Conservation (phyloP, 2,888 invertebrate genomes). For the Nemoura dubitans region DNA sequence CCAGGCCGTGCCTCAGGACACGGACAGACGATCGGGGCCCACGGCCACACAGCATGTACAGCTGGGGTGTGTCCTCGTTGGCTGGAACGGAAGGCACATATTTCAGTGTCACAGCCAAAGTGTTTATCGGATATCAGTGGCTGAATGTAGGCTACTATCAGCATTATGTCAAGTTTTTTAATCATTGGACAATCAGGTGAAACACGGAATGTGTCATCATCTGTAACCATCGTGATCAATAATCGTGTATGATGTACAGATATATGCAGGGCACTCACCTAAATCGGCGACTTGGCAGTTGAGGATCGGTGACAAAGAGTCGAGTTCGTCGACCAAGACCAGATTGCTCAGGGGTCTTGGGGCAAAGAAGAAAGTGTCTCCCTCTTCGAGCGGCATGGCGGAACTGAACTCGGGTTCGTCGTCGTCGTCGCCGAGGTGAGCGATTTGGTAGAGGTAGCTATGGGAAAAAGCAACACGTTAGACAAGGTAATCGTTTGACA, state of each 20-base stretch:
- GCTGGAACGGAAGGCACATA: slow-evolving; percentile 62
- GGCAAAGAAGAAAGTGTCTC: slow-evolving; percentile 98
- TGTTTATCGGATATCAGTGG: not conserved
- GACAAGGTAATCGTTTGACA: not conserved
- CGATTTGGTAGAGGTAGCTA: slow-evolving; percentile 97
- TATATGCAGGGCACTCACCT: slow-evolving; percentile 54
- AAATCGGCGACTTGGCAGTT: slow-evolving; percentile 87
- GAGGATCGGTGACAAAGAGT: slow-evolving; percentile 92
- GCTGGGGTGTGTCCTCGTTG: slow-evolving; percentile 98
- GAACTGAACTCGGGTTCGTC: slow-evolving; percentile 99
- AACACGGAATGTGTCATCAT: slow-evolving; percentile 22
- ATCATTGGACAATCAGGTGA: slow-evolving; percentile 18
- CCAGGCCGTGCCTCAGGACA: slow-evolving; percentile 94
- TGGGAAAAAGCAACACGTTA: slow-evolving; percentile 55
- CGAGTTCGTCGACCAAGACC: slow-evolving; percentile 95
- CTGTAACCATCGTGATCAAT: not conserved
- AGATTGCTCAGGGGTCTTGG: slow-evolving; percentile 93
- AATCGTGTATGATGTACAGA: no score
- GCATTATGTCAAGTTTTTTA: not conserved
- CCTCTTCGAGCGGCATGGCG: slow-evolving; percentile 97
- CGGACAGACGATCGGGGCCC: slow-evolving; percentile 94
- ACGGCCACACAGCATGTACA: slow-evolving; percentile 95
- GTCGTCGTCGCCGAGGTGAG: slow-evolving; percentile 98
- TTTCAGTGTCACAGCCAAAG: not conserved
- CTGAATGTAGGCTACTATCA: not conserved